These are phyloP conservation scores for Callinectes sapidus DNA, from an alignment of 2,888 invertebrate genomes.

Conservation along the genomic window DNA sequence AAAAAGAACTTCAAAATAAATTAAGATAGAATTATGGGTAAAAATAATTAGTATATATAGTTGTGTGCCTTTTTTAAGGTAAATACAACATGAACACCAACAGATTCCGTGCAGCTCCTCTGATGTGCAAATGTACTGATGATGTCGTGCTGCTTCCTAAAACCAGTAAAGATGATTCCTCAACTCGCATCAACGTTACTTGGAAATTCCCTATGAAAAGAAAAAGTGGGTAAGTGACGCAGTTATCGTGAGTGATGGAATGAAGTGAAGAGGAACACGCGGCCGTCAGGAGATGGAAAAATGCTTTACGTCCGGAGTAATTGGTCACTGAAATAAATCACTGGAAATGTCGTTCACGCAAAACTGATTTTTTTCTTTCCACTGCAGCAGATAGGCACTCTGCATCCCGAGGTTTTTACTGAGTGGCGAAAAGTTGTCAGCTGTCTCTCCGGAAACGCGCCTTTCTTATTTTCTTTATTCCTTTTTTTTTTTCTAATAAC, in stretches of 20 bases:
- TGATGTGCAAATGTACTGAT: too few species aligned
- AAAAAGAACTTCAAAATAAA: too few species aligned
- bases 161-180: too few species aligned
- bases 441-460: not conserved
- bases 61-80: too few species aligned
- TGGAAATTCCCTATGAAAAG: not conserved
- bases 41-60: too few species aligned
- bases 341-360: conserved; percentile 1
- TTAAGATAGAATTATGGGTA: too few species aligned
- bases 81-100: too few species aligned
- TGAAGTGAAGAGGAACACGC: not conserved
- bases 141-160: too few species aligned
- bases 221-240: not conserved
- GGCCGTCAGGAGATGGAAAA: not conserved
- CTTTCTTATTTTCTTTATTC: not conserved
- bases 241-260: not conserved
- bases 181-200: not conserved
- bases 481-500: not conserved
- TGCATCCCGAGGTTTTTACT: not conserved
- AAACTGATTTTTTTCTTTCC: not conserved
- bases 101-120: too few species aligned
- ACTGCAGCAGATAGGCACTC: not conserved
- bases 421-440: not conserved
- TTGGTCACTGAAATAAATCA: conserved; percentile 1
- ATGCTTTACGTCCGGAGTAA: not conserved